A percentile compares a stretch with the other conserved stretches of the same genome.
Evolutionary conservation across 2,113 vertebrate species (phyloP).

Genomic region (Mus musculus): GRCm39 chr6:105527501-105528000

Average conservation of each 20-base stretch:
- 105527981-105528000: too few species aligned
- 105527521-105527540: not conserved
- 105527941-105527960: too few species aligned
- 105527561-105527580: not conserved
- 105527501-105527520: not conserved
- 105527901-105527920: too few species aligned
- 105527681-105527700: not conserved
- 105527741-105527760: not conserved
- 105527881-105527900: too few species aligned
- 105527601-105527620: not conserved
- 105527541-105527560: not conserved
- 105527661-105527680: not conserved
- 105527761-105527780: not conserved
- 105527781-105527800: not conserved
- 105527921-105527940: too few species aligned
- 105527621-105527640: not conserved
- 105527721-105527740: not conserved
- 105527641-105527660: not conserved
- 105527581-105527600: not conserved
- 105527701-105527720: not conserved
- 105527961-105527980: too few species aligned
- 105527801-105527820: too few species aligned
- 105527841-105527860: too few species aligned
- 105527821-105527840: too few species aligned
- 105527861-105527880: too few species aligned